A percentile compares a stretch with the other conserved stretches of the same genome.
Conservation (phyloP, 2,797 vertebrate genomes). For the Knipowitschia caucasica region DNA sequence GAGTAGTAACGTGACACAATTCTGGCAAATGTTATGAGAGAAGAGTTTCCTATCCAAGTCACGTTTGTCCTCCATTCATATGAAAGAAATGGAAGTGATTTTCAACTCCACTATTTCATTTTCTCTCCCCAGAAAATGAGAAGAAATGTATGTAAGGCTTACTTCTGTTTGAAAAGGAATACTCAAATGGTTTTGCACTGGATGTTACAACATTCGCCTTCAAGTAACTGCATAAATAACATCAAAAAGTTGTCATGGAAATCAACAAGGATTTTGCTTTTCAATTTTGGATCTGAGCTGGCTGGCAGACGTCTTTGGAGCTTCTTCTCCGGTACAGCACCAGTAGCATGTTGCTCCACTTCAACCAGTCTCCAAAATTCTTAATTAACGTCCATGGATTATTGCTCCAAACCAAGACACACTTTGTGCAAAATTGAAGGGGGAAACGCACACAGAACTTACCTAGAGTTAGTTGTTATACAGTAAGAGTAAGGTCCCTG, state of each 20-base stretch:
- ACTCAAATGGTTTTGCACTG: background rate
- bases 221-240: background rate
- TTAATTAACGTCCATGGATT: background rate
- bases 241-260: background rate
- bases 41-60: constrained; percentile 31
- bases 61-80: constrained; percentile 20
- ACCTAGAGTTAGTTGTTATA: too few relatives aligned
- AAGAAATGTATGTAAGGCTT: background rate
- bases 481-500: too few relatives aligned
- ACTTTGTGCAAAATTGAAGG: background rate
- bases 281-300: background rate
- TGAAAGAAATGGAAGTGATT: constrained; percentile 1
- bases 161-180: background rate
- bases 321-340: background rate
- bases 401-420: background rate
- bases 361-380: background rate
- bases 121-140: background rate
- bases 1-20: constrained; percentile 54
- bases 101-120: background rate
- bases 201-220: background rate
- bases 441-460: too few relatives aligned
- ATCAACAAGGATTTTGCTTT: background rate
- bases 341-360: background rate
- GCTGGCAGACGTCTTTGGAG: background rate
- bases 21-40: constrained; percentile 52